These are phyloP conservation scores for Opisthograptis luteolata DNA, from an alignment of 2,888 invertebrate genomes.

Conservation along the genomic window DNA sequence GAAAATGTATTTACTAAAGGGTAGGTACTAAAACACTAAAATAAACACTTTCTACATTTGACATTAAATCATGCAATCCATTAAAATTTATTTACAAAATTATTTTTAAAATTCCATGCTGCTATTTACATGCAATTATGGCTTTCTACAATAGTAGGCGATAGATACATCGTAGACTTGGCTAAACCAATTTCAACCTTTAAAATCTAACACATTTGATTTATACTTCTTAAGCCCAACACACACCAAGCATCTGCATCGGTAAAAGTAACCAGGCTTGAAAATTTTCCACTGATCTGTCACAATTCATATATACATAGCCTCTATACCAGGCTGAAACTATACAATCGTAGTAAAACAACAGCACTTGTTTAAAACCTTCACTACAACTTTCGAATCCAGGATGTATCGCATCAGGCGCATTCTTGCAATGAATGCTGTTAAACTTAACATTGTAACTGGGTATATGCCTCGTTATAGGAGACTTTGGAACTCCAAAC, in stretches of 20 bases:
- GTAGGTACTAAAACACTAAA: not conserved
- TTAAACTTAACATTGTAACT: conserved; percentile 61
- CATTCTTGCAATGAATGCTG: conserved; percentile 61
- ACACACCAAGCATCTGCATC: conserved; percentile 66
- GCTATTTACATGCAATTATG: conserved; percentile 26
- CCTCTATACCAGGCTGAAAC: conserved; percentile 65
- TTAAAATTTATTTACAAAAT: conserved; percentile 25
- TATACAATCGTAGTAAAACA: conserved; percentile 65
- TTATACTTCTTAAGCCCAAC: conserved; percentile 54
- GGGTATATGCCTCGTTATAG: conserved; percentile 56
- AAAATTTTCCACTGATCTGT: conserved; percentile 65
- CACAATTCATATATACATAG: conserved; percentile 49
- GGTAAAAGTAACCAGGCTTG: conserved; percentile 62
- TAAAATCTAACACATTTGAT: not conserved
- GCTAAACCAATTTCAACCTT: not conserved
- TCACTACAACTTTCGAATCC: conserved; percentile 61
- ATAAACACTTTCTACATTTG: not conserved
- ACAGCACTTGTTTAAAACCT: conserved; percentile 54
- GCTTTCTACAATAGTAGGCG: no score
- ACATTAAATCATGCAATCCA: conserved; percentile 11
- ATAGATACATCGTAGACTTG: no score
- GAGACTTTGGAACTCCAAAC: conserved; percentile 57
- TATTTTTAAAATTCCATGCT: conserved; percentile 22
- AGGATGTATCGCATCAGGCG: conserved; percentile 62
- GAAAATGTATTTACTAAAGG: conserved; percentile 1